Conservation (phyloP, 2,113 vertebrate genomes). For the Rhineura floridana region DNA sequence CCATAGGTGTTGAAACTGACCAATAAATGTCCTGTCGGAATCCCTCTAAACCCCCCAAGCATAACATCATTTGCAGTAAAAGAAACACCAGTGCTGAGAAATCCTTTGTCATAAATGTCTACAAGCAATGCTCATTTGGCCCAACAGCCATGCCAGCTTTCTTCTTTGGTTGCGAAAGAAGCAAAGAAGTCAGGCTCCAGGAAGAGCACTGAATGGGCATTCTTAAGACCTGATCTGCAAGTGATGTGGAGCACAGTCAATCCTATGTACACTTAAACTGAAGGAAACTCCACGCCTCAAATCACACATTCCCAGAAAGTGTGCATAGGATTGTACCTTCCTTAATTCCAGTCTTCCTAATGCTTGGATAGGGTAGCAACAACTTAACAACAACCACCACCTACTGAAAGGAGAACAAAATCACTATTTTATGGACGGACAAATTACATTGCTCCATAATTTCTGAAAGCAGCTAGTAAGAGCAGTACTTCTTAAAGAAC, state of each 20-base stretch:
- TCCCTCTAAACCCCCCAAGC: slow-evolving; percentile 40
- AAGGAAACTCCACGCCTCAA: neutral
- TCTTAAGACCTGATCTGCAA: neutral
- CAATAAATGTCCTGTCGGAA: slow-evolving; percentile 43
- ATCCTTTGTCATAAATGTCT: slow-evolving; percentile 36
- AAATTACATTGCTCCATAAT: too few relatives aligned
- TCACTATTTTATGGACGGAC: too few relatives aligned
- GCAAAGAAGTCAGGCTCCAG: neutral
- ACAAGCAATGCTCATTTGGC: neutral
- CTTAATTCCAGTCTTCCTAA: neutral
- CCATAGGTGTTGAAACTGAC: slow-evolving; percentile 18
- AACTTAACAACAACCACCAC: too few relatives aligned
- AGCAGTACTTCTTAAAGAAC: too few relatives aligned
- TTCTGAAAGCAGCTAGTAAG: too few relatives aligned
- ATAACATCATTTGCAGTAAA: slow-evolving; percentile 52
- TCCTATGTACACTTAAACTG: neutral
- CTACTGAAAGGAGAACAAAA: too few relatives aligned
- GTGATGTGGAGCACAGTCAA: neutral
- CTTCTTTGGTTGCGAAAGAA: neutral
- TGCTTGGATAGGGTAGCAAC: too few relatives aligned
- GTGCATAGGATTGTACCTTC: neutral
- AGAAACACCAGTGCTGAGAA: slow-evolving; percentile 25
- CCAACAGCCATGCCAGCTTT: neutral
- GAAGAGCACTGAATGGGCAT: neutral
- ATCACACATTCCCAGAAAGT: neutral